Percentiles rank a stretch among this genome's conserved stretches.
phyloP scores from a whole-genome alignment of 2,797 vertebrate species.

The Euthynnus affinis region DNA sequence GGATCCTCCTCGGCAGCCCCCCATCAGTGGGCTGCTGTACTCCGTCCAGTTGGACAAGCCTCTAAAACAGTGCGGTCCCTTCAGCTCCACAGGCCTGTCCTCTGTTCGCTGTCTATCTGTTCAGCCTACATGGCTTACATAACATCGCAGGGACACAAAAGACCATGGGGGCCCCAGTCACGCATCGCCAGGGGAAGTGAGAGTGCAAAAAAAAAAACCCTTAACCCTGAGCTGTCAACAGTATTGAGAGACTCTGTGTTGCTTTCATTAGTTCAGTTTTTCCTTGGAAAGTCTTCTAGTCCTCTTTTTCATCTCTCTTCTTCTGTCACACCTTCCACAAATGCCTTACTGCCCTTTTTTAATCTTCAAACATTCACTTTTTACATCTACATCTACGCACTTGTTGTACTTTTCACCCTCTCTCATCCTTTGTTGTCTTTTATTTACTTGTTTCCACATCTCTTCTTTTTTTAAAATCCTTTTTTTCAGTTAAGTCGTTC shows the following conservation, averaged over 20 bases:
- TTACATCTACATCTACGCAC: background rate
- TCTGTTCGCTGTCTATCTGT: conserved; percentile 69
- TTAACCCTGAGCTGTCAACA: conserved; percentile 65
- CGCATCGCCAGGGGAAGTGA: conserved; percentile 68
- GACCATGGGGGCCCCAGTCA: conserved; percentile 69
- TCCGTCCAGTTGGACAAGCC: conserved; percentile 65
- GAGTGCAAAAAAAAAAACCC: conserved; percentile 64
- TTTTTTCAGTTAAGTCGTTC: too few species aligned
- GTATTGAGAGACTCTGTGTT: conserved; percentile 34
- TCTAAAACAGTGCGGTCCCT: conserved; percentile 70
- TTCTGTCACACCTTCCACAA: background rate
- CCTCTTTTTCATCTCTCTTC: too few species aligned
- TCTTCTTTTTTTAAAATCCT: too few species aligned
- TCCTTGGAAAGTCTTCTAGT: background rate
- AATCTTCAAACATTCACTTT: background rate
- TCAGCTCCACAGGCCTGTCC: conserved; percentile 69
- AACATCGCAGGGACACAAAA: conserved; percentile 74
- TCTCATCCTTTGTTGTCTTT: background rate
- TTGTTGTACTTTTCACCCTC: background rate
- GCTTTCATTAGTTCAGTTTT: conserved; percentile 29
- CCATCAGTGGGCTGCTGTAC: conserved; percentile 63
- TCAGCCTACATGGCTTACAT: conserved; percentile 72
- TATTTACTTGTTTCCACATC: background rate
- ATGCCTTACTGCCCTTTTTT: background rate
- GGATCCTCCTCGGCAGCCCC: conserved; percentile 51